Percentiles rank a stretch among this genome's conserved stretches.
Conservation (phyloP, 2,797 vertebrate genomes). For the Heteromormyrus szaboi region DNA sequence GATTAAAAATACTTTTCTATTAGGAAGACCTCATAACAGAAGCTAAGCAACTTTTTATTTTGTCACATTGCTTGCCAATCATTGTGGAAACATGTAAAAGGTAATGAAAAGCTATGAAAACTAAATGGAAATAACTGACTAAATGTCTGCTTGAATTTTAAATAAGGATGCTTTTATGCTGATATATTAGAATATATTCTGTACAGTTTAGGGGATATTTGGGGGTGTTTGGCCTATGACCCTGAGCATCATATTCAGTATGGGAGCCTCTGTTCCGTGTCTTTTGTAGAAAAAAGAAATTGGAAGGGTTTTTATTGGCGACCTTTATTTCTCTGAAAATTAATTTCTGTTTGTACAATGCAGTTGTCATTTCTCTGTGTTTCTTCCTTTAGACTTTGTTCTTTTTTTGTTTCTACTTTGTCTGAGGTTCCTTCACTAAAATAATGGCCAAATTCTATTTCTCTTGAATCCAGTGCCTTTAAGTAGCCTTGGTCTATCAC, state of each 20-base stretch:
- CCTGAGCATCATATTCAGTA: background rate
- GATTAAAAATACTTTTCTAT: background rate
- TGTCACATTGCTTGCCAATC: background rate
- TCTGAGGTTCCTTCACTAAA: background rate
- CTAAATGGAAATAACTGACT: background rate
- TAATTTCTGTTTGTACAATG: background rate
- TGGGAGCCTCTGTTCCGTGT: background rate
- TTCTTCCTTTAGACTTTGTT: background rate
- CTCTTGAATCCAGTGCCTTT: background rate
- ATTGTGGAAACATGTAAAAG: background rate
- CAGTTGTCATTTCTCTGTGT: constrained; percentile 9
- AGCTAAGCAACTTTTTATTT: background rate
- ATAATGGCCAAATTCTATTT: background rate
- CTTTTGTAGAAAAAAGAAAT: background rate
- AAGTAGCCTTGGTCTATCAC: background rate
- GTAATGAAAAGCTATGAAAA: background rate
- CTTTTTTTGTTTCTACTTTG: background rate
- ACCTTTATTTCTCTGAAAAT: background rate
- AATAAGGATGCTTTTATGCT: background rate
- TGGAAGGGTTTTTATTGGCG: background rate
- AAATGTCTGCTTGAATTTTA: background rate
- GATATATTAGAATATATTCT: background rate
- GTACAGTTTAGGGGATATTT: background rate
- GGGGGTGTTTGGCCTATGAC: background rate
- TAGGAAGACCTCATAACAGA: background rate